A percentile compares a stretch with the other conserved stretches of the same genome.
Evolutionary conservation across 2,797 vertebrate genomes (phyloP).

Genomic region (Gymnothorax reevesii): DNA sequence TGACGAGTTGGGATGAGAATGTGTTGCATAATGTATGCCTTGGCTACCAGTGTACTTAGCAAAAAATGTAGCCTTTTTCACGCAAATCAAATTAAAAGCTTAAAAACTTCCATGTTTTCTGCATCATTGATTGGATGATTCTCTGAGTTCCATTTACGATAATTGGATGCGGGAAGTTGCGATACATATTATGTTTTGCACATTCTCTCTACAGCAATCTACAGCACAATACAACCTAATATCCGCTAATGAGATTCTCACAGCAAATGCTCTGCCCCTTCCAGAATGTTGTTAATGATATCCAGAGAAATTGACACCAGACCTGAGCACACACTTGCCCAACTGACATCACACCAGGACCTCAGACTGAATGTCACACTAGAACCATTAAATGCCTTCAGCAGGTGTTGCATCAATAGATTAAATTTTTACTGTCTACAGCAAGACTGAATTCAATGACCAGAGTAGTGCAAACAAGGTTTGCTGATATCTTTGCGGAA

Average conservation of each 20-base stretch:
- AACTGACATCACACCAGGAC: not conserved
- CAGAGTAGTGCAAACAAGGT: not conserved
- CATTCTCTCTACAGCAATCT: not conserved
- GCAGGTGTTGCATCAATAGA: not conserved
- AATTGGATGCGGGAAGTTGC: not conserved
- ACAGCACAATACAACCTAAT: not conserved
- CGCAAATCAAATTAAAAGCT: not conserved
- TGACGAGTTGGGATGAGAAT: not conserved
- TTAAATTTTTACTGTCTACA: not conserved
- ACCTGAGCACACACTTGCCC: not conserved
- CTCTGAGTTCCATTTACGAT: not conserved
- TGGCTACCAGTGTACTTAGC: not conserved
- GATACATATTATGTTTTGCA: not conserved
- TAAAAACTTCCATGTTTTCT: not conserved
- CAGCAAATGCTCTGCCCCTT: not conserved
- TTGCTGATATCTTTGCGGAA: not conserved
- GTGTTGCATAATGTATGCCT: not conserved
- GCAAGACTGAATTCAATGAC: slow-evolving; percentile 5
- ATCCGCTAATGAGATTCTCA: not conserved
- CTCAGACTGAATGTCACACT: not conserved
- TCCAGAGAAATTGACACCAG: not conserved
- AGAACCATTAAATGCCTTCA: not conserved
- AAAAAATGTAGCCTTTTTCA: not conserved
- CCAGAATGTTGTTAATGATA: not conserved
- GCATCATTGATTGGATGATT: not conserved